Evolutionary conservation across 2,113 vertebrate species (phyloP), one percentile per base, ranked within the genome.

Genomic region (Pelmatolapia mariae): DNA sequence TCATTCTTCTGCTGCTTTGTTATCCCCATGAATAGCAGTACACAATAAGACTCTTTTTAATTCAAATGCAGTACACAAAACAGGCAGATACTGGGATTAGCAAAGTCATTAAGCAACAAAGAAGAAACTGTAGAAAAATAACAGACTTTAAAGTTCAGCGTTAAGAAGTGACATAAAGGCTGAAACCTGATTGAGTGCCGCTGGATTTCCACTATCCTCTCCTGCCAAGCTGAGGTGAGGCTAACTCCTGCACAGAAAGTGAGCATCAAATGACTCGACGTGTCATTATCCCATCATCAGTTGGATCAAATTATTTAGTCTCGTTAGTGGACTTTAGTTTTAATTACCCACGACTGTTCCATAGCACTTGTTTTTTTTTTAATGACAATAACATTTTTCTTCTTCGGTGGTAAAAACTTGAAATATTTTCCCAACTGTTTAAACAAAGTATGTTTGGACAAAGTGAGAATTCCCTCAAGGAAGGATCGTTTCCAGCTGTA

Each of bases 321-420:
- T 73, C 3, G 4, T 43, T 43, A 71, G n/a, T 24, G n/a, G 36
- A 24, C 36, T 71, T 66, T 1, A 8, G 3, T 71, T 0, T 24
- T 24, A 71, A 43, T n/a, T 38, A 68, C 3, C 33, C 33, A 1
- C 0, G 8, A 24, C 38, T 43, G 3, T 26, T 26, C 22, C 13
- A 45, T 16, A 0, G 22, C 38, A 71, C n/a, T 0, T 7, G 9
- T 0, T 7, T 3, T 0, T 11, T 68, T 68, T 68, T 22, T 13
- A 38, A 36, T 40, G 33, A 68, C 33, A 22, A 40, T 40, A 68
- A 68, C 16, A 22, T 9, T 19, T 19, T 71, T 71, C n/a, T 43
- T 15, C n/a, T n/a, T 71, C 0, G 3, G 0, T 15, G 36, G 66
- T 24, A 71, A 71, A 66, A 71, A 36, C 59, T 1, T n/a, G 8